phyloP scores from a whole-genome alignment of 2,113 vertebrate species.

The Hippocampus guttulatus region DNA sequence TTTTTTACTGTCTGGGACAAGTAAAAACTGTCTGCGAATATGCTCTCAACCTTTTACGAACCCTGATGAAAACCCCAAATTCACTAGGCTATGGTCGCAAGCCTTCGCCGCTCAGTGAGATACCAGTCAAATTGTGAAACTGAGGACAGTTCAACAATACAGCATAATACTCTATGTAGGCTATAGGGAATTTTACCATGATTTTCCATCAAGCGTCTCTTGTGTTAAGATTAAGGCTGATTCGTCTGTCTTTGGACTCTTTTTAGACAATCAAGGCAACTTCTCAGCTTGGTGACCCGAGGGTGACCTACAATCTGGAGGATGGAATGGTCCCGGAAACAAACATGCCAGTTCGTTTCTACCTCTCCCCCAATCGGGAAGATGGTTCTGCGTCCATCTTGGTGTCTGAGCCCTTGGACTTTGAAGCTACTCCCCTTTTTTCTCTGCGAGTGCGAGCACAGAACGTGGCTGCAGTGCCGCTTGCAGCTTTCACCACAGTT shows the following conservation, averaged over 20 bases:
- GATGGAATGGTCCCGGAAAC: constrained; percentile 85
- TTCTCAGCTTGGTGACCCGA: constrained; percentile 81
- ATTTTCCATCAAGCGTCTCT: not conserved
- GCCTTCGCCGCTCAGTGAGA: no score
- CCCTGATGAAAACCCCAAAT: no score
- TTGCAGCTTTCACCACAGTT: constrained; percentile 80
- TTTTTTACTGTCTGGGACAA: no score
- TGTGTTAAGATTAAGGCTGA: not conserved
- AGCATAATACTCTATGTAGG: not conserved
- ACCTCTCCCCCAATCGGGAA: constrained; percentile 83
- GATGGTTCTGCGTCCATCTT: constrained; percentile 83
- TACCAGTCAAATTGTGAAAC: not conserved
- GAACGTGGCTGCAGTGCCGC: constrained; percentile 82
- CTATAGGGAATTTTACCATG: not conserved
- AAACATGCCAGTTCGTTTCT: constrained; percentile 86
- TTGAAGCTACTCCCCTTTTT: constrained; percentile 79
- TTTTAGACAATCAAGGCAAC: constrained; percentile 82
- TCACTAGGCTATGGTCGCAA: no score
- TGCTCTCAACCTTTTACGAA: no score
- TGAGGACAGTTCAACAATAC: not conserved
- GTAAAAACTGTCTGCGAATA: no score
- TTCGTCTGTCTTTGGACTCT: not conserved
- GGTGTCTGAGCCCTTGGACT: constrained; percentile 83
- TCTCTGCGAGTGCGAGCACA: constrained; percentile 80
- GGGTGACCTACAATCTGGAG: constrained; percentile 84